Conservation (phyloP, 2,888 invertebrate genomes). For the Philonicus albiceps region DNA sequence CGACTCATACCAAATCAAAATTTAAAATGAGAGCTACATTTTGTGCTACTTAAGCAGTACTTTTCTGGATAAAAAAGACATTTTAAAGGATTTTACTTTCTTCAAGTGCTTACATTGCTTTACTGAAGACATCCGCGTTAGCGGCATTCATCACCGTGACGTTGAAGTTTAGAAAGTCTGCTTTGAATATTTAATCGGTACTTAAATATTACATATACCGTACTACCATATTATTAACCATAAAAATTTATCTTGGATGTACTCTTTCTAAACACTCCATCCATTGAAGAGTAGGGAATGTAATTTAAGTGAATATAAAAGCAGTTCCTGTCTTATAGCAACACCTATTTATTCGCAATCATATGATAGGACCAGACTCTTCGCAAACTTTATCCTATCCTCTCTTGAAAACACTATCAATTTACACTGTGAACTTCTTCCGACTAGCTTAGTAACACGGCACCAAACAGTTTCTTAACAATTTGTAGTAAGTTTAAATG, state of each 20-base stretch:
- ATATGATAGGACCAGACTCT: background rate
- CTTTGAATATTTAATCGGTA: constrained; percentile 5
- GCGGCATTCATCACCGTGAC: background rate
- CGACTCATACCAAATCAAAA: background rate
- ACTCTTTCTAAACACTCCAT: background rate
- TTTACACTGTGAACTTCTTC: background rate
- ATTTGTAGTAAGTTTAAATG: background rate
- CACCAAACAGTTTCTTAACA: background rate
- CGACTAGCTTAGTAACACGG: background rate
- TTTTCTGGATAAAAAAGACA: background rate
- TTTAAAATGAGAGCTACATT: background rate
- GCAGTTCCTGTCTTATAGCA: background rate
- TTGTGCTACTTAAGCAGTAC: background rate
- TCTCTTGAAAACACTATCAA: background rate
- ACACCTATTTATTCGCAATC: background rate
- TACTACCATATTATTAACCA: background rate
- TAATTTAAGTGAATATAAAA: background rate
- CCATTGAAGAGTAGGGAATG: background rate
- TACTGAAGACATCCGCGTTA: background rate
- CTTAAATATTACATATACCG: background rate
- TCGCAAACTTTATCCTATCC: background rate
- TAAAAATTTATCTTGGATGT: background rate
- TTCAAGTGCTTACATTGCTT: background rate
- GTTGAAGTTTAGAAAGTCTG: background rate
- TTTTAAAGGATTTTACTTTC: background rate